phyloP scores from a whole-genome alignment of 2,888 invertebrate species.

The Asteroscopus sphinx region DNA sequence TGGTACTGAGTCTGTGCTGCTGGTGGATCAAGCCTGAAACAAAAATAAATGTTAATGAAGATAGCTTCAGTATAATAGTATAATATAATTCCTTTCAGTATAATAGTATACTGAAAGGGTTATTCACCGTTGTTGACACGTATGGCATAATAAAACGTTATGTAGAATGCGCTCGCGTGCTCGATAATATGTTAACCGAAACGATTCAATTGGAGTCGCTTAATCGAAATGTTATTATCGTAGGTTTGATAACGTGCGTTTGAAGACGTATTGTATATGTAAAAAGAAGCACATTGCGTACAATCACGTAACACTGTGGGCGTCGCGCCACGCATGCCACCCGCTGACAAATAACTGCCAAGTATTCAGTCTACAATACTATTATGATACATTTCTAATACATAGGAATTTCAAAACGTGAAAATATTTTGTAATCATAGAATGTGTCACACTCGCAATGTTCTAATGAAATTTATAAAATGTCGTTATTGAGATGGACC shows the following conservation, averaged over 20 bases:
- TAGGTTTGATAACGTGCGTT: slow-evolving; percentile 67
- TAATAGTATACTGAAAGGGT: slow-evolving; percentile 10
- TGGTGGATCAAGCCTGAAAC: slow-evolving; percentile 93
- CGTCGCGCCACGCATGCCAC: slow-evolving; percentile 12
- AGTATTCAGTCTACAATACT: slow-evolving; percentile 23
- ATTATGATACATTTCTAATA: slow-evolving; percentile 21
- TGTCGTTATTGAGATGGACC: too few relatives aligned
- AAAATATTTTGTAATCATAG: slow-evolving; percentile 18
- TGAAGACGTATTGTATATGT: slow-evolving; percentile 51
- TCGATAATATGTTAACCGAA: slow-evolving; percentile 65
- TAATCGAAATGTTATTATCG: slow-evolving; percentile 75
- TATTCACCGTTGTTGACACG: slow-evolving; percentile 39
- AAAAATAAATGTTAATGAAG: slow-evolving; percentile 59
- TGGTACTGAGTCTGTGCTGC: slow-evolving; percentile 90
- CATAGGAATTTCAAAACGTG: slow-evolving; percentile 23
- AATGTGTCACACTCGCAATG: slow-evolving; percentile 15
- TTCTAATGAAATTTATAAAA: slow-evolving; percentile 6
- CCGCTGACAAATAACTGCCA: slow-evolving; percentile 11
- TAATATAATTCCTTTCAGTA: too few relatives aligned
- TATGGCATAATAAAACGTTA: slow-evolving; percentile 42
- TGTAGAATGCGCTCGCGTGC: slow-evolving; percentile 58
- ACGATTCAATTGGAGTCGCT: slow-evolving; percentile 73
- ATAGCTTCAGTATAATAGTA: slow-evolving; percentile 17
- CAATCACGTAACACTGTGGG: slow-evolving; percentile 60
- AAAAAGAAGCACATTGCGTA: slow-evolving; percentile 57